Conservation (phyloP, 2,797 vertebrate genomes). For the Neostethus bicornis region DNA sequence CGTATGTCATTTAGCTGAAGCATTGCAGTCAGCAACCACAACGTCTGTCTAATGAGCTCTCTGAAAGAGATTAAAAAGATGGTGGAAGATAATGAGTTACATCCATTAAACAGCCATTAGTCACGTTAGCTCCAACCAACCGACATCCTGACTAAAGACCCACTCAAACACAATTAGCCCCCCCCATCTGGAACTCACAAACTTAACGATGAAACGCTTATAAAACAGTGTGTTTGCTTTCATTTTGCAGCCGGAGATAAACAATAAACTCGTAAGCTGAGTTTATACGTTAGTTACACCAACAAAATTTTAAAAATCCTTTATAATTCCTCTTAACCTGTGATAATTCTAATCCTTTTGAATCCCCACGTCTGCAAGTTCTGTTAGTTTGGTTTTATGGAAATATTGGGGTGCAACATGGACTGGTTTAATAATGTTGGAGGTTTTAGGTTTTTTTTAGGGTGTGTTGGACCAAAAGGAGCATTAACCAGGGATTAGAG, state of each 20-base stretch:
- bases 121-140: constrained; percentile 1
- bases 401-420: constrained; percentile 8
- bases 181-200: constrained; percentile 9
- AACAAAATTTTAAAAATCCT: too few species aligned
- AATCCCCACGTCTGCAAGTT: too few species aligned
- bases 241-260: constrained; percentile 16
- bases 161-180: constrained; percentile 11
- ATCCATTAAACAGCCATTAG: background rate
- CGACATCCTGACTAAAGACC: constrained; percentile 15
- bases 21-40: background rate
- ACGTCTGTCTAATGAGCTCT: background rate
- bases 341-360: too few species aligned
- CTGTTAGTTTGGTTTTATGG: background rate
- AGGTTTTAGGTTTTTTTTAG: too few species aligned
- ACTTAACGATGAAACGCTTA: too few species aligned
- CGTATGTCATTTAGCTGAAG: background rate
- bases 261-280: constrained; percentile 12
- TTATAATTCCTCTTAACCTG: too few species aligned
- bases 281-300: too few species aligned
- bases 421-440: too few species aligned
- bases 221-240: constrained; percentile 18
- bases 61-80: background rate
- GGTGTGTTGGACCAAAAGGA: too few species aligned
- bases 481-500: too few species aligned
- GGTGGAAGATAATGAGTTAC: constrained; percentile 4